Base-by-base conservation (phyloP, 2,113 vertebrate species). In the Elachura formosa region DNA sequence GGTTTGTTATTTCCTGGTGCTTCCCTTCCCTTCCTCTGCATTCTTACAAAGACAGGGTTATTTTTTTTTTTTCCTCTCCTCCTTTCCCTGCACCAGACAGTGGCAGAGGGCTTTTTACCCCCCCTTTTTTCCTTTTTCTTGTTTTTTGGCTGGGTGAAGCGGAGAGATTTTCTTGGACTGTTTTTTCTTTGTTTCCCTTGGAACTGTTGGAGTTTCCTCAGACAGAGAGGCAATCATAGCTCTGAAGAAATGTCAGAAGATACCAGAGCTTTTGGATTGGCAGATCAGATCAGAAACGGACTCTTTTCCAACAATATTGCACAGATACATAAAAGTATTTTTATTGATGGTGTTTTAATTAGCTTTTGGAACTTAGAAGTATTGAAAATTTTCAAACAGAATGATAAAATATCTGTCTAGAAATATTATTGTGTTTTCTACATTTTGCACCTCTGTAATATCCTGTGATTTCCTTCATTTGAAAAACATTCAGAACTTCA, bases 271-370 rank as follows among this genome's bases (percentile, higher is more conserved):
- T 94, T 84, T 59, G 14, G 31, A 48, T 4, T 61, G 40, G 36
- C 8, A 38, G 28, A 6, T n/a, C 15, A 76, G 29, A 61, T 48
- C 21, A 84, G 26, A 34, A 80, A 38, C 7, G 16, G 12, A 34
- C 34, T 9, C 2, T 73, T 73, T 84, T 61, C 19, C 23, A 28
- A 49, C 41, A 62, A 8, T 18, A 46, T n/a, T 68, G 22, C 33
- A 74, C 10, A 69, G 36, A 69, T 78, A 73, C 2, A 66, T 16
- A 12, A 18, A 64, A 52, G 3, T 87, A 36, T 77, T 92, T 79
- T 88, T 54, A 81, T 61, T 88, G 36, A 67, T 75, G 17, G 33
- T 80, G 46, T 29, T 94, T 94, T 94, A 84, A 90, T 96, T 94
- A 96, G 25, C 31, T 88, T 85, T 92, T 36, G 81, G 58, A 92